A percentile compares a stretch with the other conserved stretches of the same genome.
Conservation (phyloP, 2,113 vertebrate genomes). For the Cricetomys ansorgei region DNA sequence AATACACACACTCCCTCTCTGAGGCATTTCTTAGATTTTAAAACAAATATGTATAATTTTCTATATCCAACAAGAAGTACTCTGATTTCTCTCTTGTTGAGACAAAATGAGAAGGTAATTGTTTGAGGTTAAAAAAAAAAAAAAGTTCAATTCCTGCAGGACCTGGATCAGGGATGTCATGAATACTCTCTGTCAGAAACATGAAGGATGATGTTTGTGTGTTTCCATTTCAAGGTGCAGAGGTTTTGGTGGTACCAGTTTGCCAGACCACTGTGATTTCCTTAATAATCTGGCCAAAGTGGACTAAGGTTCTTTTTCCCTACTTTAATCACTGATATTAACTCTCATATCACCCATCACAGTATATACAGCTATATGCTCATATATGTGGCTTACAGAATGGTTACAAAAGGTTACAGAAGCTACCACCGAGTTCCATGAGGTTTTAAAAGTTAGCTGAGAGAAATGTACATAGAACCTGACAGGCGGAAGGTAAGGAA, state of each 20-base stretch:
- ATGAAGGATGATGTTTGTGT: background rate
- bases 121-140: slow-evolving; percentile 14
- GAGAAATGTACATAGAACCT: background rate
- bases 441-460: background rate
- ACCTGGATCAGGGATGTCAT: background rate
- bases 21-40: background rate
- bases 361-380: too few species aligned
- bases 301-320: background rate
- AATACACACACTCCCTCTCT: background rate
- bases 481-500: too few species aligned
- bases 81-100: slow-evolving; percentile 17
- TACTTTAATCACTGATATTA: background rate
- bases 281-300: background rate
- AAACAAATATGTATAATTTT: slow-evolving; percentile 16
- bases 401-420: background rate
- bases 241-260: too few species aligned
- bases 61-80: background rate
- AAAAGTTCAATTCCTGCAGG: background rate
- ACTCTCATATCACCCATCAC: too few species aligned
- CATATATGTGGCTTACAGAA: background rate
- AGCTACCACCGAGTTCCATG: background rate
- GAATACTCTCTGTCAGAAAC: background rate
- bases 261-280: background rate
- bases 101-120: slow-evolving; percentile 26
- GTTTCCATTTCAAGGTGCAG: background rate